These are phyloP conservation scores for Kryptopterus vitreolus DNA, from an alignment of 2,797 vertebrate species.

Conservation along the genomic window DNA sequence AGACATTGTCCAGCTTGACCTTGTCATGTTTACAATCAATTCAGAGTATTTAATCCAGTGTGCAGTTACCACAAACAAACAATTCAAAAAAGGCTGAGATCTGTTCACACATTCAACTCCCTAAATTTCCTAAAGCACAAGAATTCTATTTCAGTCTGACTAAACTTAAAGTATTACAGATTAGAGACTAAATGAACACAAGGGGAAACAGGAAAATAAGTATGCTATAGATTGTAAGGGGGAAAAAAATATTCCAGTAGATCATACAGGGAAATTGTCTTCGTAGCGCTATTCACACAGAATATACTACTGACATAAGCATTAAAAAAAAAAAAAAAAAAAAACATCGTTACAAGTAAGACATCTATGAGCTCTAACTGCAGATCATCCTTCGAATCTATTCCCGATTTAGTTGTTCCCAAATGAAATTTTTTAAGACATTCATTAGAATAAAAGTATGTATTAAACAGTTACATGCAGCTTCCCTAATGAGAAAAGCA, in stretches of 20 bases:
- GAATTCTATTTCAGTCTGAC: background rate
- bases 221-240: background rate
- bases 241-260: background rate
- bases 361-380: background rate
- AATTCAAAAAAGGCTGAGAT: background rate
- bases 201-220: background rate
- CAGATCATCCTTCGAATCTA: background rate
- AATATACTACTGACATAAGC: background rate
- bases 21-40: background rate
- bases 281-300: background rate
- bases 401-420: constrained; percentile 1
- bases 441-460: constrained; percentile 28
- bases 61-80: background rate
- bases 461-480: constrained; percentile 34
- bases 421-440: constrained; percentile 15
- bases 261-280: background rate
- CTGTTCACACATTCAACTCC: background rate
- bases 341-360: background rate
- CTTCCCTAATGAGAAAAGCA: constrained; percentile 31
- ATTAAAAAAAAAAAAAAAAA: no score
- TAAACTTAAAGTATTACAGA: background rate
- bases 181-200: background rate
- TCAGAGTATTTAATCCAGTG: background rate
- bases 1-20: background rate
- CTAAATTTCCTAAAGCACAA: constrained; percentile 2